A percentile compares a stretch with the other conserved stretches of the same genome.
Conservation (phyloP, 1,140 invertebrate genomes). For the Drosophila micromelanica region DNA sequence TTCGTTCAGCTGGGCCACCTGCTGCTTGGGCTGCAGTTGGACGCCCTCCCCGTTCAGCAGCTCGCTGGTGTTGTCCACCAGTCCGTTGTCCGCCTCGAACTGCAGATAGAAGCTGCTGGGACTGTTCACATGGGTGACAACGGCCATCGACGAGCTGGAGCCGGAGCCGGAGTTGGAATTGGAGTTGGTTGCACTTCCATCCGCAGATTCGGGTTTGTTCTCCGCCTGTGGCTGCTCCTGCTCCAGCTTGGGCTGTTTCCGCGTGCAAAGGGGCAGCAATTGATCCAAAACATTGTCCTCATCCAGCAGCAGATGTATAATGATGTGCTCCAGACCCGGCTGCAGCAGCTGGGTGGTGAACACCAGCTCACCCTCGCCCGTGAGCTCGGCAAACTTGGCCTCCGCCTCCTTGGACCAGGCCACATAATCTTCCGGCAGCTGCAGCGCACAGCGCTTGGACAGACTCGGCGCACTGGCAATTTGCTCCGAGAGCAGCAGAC, state of each 20-base stretch:
- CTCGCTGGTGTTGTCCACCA: slow-evolving; percentile 59
- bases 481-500: slow-evolving; percentile 87
- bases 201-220: neutral
- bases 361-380: slow-evolving; percentile 87
- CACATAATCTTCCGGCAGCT: slow-evolving; percentile 86
- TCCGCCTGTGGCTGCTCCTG: neutral
- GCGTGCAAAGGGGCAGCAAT: slow-evolving; percentile 85
- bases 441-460: slow-evolving; percentile 87
- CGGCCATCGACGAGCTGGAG: slow-evolving; percentile 21
- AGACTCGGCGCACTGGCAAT: slow-evolving; percentile 87
- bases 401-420: slow-evolving; percentile 88
- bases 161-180: too few species aligned
- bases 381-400: slow-evolving; percentile 87
- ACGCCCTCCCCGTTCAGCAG: slow-evolving; percentile 43
- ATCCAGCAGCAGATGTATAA: slow-evolving; percentile 87
- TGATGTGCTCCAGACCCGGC: slow-evolving; percentile 87
- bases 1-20: slow-evolving; percentile 32
- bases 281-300: slow-evolving; percentile 87
- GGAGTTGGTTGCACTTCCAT: neutral
- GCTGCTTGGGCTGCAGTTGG: slow-evolving; percentile 32
- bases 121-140: slow-evolving; percentile 66
- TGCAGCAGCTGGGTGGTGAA: slow-evolving; percentile 88
- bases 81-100: slow-evolving; percentile 41
- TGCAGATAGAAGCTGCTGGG: slow-evolving; percentile 67
- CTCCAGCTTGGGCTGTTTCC: slow-evolving; percentile 52